phyloP scores from a whole-genome alignment of 2,888 invertebrate species.

The Cynaeus angustus region DNA sequence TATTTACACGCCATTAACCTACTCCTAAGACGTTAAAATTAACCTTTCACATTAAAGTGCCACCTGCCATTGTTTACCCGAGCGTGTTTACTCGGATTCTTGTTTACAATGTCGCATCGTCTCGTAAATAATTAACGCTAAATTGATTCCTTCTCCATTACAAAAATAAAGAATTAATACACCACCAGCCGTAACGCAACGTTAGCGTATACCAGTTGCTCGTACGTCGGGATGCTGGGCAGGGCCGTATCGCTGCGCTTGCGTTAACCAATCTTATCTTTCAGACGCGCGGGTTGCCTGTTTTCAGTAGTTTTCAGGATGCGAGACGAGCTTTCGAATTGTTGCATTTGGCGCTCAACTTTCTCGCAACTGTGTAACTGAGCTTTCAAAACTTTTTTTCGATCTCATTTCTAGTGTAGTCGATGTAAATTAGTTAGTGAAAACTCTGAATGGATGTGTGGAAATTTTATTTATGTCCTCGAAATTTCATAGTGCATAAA shows the following conservation, averaged over 20 bases:
- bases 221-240: constrained; percentile 49
- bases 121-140: neutral
- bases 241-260: constrained; percentile 47
- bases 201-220: constrained; percentile 34
- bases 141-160: neutral
- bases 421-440: constrained; percentile 17
- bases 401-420: constrained; percentile 21
- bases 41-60: too few relatives aligned
- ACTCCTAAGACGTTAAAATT: too few relatives aligned
- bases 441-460: constrained; percentile 14
- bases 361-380: constrained; percentile 36
- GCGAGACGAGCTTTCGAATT: constrained; percentile 50
- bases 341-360: constrained; percentile 45
- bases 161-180: neutral
- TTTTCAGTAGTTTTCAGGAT: constrained; percentile 54
- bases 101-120: neutral
- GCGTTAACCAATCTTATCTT: constrained; percentile 50
- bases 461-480: constrained; percentile 22
- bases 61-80: too few relatives aligned
- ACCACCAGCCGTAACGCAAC: constrained; percentile 3
- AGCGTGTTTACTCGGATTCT: neutral
- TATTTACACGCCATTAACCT: too few relatives aligned
- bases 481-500: constrained; percentile 31
- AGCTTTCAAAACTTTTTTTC: constrained; percentile 39
- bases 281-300: constrained; percentile 49